A percentile compares a stretch with the other conserved stretches of the same genome.
Evolutionary conservation across 2,797 vertebrate genomes (phyloP).

Genomic region (Hephaestus fuliginosus): DNA sequence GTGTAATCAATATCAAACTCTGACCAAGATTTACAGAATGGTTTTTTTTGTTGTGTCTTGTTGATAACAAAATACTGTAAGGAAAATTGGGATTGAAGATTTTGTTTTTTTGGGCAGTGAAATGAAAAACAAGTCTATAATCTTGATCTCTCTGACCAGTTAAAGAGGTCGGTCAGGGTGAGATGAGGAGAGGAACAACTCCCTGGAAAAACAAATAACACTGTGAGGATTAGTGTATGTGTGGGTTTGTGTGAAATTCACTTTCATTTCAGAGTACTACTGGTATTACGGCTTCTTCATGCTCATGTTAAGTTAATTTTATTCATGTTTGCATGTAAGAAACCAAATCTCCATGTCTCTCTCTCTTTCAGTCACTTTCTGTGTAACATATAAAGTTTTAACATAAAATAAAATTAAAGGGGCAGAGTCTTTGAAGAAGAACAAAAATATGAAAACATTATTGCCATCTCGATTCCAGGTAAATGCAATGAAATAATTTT

Average conservation of each 20-base stretch:
- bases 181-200: constrained; percentile 35
- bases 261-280: constrained; percentile 25
- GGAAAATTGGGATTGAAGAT: background rate
- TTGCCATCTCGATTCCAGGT: no score
- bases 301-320: constrained; percentile 40
- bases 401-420: background rate
- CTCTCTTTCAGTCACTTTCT: background rate
- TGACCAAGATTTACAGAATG: background rate
- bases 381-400: background rate
- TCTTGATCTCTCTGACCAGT: constrained; percentile 35
- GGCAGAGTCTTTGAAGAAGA: background rate
- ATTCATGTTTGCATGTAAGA: background rate
- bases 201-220: constrained; percentile 46
- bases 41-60: background rate
- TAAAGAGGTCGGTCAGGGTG: constrained; percentile 33
- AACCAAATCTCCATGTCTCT: background rate
- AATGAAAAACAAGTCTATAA: constrained; percentile 25
- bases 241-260: constrained; percentile 23
- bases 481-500: no score
- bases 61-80: background rate
- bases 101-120: background rate
- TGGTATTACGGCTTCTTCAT: constrained; percentile 32
- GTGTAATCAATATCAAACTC: constrained; percentile 7
- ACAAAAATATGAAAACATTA: background rate
- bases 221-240: constrained; percentile 54